Conservation (phyloP, 2,888 invertebrate species). For the Leptothorax acervorum region DNA sequence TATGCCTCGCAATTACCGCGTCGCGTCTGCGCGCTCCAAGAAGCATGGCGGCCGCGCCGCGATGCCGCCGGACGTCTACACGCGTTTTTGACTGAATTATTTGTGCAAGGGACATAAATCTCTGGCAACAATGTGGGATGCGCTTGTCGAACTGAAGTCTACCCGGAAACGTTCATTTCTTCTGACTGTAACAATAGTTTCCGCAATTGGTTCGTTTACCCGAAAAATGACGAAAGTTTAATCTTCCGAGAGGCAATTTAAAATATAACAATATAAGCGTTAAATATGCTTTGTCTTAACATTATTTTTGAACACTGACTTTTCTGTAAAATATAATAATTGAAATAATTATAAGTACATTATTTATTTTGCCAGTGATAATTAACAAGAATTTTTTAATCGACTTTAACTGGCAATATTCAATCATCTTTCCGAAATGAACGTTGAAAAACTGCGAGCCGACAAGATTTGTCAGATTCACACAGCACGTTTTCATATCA, state of each 20-base stretch:
- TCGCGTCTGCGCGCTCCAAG: slow-evolving; percentile 68
- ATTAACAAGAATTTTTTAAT: no score
- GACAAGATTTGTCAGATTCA: no score
- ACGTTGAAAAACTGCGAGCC: no score
- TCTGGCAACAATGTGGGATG: slow-evolving; percentile 19
- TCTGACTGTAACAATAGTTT: background rate
- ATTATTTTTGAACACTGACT: background rate
- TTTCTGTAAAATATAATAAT: background rate
- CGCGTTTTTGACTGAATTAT: slow-evolving; percentile 82
- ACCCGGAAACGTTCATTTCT: slow-evolving; percentile 43
- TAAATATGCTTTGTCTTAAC: background rate
- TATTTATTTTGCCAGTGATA: no score
- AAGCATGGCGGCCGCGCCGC: slow-evolving; percentile 75
- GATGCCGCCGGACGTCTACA: slow-evolving; percentile 65
- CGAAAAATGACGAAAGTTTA: background rate
- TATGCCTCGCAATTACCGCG: slow-evolving; percentile 81
- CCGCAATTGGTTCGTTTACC: background rate
- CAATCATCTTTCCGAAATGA: no score
- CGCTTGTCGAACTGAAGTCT: slow-evolving; percentile 21
- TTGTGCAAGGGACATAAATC: slow-evolving; percentile 67
- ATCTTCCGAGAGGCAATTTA: background rate
- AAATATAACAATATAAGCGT: background rate
- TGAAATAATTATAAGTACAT: background rate
- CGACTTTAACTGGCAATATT: no score
- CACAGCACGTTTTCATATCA: no score